Conservation (phyloP, 2,888 invertebrate genomes). For the Chamaedrilus cognettii region DNA sequence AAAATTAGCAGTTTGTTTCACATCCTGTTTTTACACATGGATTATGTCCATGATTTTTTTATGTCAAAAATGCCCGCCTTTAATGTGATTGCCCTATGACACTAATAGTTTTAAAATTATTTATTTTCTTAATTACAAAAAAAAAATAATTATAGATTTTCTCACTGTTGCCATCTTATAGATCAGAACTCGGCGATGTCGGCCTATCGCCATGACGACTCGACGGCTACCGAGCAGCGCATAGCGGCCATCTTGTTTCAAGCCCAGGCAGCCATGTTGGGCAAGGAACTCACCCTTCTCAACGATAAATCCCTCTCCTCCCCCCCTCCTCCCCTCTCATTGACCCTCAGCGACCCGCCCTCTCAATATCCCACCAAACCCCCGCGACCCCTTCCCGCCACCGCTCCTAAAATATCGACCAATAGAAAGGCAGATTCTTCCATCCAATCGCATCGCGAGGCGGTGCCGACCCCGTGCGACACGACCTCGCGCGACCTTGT, state of each 20-base stretch:
- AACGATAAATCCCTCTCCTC: too few species aligned
- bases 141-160: too few species aligned
- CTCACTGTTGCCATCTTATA: neutral
- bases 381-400: neutral
- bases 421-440: neutral
- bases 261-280: constrained; percentile 81
- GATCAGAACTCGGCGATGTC: constrained; percentile 35
- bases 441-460: too few species aligned
- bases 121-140: too few species aligned
- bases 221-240: constrained; percentile 76
- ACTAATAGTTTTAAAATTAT: too few species aligned
- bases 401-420: neutral
- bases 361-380: neutral
- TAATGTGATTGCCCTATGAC: too few species aligned
- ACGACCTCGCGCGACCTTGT: constrained; percentile 75
- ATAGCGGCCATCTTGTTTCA: constrained; percentile 91
- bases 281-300: too few species aligned
- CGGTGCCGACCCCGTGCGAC: constrained; percentile 73
- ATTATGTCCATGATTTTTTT: too few species aligned
- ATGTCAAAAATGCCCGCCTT: too few species aligned
- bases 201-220: constrained; percentile 44
- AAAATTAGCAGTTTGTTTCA: too few species aligned
- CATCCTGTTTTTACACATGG: too few species aligned
- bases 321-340: neutral
- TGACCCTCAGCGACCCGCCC: neutral